Evolutionary conservation across 2,113 vertebrate genomes (phyloP).

Genomic region (Corythornis madagascariensis): DNA sequence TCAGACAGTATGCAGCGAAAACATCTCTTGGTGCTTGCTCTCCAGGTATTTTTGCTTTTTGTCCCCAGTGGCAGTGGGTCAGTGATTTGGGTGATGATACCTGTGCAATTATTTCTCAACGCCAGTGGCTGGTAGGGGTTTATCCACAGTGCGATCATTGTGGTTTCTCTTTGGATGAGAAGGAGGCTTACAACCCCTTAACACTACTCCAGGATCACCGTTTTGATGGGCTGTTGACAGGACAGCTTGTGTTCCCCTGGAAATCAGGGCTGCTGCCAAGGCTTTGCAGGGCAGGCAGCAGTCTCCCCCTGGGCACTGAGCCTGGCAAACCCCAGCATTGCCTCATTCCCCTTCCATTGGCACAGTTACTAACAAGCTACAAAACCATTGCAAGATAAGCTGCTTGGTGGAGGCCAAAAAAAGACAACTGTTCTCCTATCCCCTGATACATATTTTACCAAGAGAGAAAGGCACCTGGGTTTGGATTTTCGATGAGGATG

Average conservation of each 20-base stretch:
- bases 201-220: background rate
- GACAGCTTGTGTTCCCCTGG: background rate
- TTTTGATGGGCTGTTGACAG: background rate
- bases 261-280: background rate
- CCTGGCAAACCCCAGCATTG: background rate
- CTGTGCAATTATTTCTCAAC: background rate
- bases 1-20: background rate
- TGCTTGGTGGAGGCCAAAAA: background rate
- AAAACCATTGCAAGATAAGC: background rate
- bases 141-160: fast-evolving
- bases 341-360: background rate
- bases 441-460: background rate
- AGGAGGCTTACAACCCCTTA: background rate
- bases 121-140: background rate
- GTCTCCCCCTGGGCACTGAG: fast-evolving
- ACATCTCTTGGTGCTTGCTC: background rate
- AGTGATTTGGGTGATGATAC: background rate
- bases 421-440: background rate
- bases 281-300: background rate
- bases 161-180: background rate
- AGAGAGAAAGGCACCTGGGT: background rate
- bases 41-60: background rate
- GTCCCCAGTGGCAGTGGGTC: background rate
- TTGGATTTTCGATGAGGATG: background rate
- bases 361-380: background rate